Conservation (phyloP, 2,113 vertebrate genomes). For the Gambusia affinis region DNA sequence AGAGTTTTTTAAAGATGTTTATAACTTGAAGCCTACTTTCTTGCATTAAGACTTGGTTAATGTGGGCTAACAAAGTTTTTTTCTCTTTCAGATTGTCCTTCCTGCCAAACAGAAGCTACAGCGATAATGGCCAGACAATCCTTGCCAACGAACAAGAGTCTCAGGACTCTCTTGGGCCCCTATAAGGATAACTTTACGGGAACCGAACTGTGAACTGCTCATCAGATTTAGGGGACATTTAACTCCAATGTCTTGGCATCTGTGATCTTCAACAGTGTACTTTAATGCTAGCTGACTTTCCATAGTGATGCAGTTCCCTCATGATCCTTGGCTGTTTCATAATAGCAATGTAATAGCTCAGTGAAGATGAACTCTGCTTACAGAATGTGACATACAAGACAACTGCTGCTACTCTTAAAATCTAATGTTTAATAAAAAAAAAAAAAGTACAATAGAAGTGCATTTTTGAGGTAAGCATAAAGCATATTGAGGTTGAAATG, state of each 20-base stretch:
- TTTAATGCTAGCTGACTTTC: background rate
- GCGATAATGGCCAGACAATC: slow-evolving; percentile 77
- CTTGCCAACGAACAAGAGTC: slow-evolving; percentile 79
- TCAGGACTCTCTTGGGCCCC: slow-evolving; percentile 72
- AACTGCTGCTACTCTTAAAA: background rate
- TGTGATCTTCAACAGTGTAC: slow-evolving; percentile 9
- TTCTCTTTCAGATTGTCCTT: slow-evolving; percentile 77
- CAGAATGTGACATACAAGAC: background rate
- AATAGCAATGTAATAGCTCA: background rate
- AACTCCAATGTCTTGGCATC: slow-evolving; percentile 1
- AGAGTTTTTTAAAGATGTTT: background rate
- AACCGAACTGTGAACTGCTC: background rate
- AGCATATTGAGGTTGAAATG: background rate
- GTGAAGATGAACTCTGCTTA: background rate
- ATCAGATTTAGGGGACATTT: background rate
- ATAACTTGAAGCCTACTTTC: background rate
- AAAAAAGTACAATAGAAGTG: background rate
- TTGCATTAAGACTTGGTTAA: background rate
- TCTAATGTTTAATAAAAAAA: background rate
- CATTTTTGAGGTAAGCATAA: background rate
- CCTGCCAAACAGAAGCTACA: slow-evolving; percentile 78
- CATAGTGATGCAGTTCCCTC: background rate
- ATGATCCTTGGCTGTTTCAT: background rate
- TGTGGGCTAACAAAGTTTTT: background rate
- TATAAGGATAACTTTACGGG: slow-evolving; percentile 48